Evolutionary conservation across 1,140 invertebrate genomes (phyloP).

Genomic region (Drosophila pallidifrons): DNA sequence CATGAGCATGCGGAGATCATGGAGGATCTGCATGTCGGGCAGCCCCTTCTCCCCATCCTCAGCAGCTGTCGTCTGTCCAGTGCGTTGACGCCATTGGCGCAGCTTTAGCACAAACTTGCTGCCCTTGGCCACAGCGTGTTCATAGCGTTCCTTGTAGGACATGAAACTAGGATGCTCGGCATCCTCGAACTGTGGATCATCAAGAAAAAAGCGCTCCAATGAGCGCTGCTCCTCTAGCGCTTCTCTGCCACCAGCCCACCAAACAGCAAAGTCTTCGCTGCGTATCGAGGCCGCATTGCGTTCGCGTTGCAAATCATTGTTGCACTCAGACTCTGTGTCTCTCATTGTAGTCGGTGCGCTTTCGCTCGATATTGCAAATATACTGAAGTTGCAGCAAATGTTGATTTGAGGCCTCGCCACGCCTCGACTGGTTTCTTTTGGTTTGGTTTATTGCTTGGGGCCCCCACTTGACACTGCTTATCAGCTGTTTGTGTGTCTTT

Average conservation of each 20-base stretch:
- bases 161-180: slow-evolving; percentile 90
- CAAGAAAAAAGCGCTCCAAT: slow-evolving; percentile 89
- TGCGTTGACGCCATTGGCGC: slow-evolving; percentile 87
- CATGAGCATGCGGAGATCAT: slow-evolving; percentile 84
- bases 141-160: slow-evolving; percentile 94
- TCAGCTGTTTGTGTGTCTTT: neutral
- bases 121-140: slow-evolving; percentile 91
- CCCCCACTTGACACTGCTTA: neutral
- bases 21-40: slow-evolving; percentile 24
- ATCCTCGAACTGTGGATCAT: slow-evolving; percentile 89
- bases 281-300: slow-evolving; percentile 90
- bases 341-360: neutral
- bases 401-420: neutral
- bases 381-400: neutral
- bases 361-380: neutral
- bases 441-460: neutral
- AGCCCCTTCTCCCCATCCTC: neutral
- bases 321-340: slow-evolving; percentile 13
- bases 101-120: slow-evolving; percentile 90
- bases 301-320: slow-evolving; percentile 89
- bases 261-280: slow-evolving; percentile 90
- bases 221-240: slow-evolving; percentile 85
- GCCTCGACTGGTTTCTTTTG: neutral
- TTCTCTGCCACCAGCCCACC: slow-evolving; percentile 91
- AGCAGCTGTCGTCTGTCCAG: neutral